Evolutionary conservation across 1,140 invertebrate species (phyloP).

Genomic region (Pseudomyrmex flavicornis): DNA sequence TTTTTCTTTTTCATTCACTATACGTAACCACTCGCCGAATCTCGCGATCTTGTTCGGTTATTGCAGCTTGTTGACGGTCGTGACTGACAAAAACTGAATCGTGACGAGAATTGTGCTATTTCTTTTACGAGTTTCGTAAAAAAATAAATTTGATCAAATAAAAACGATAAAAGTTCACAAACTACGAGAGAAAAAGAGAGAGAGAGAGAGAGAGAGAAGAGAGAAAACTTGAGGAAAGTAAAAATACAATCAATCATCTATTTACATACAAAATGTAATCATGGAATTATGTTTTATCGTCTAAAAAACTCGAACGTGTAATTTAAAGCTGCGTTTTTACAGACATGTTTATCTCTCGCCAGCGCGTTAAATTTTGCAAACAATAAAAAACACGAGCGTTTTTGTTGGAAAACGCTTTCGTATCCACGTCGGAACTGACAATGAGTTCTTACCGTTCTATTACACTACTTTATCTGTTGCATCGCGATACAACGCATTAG

Average conservation of each 20-base stretch:
- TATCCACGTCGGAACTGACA: background rate
- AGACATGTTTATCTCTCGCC: background rate
- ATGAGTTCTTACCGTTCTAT: constrained; percentile 12
- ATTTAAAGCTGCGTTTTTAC: background rate
- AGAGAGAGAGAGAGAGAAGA: too few species aligned
- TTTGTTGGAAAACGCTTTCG: background rate
- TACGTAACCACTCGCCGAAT: constrained; percentile 7
- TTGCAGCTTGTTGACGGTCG: constrained; percentile 16
- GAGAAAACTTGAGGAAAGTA: background rate
- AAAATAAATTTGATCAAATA: too few species aligned
- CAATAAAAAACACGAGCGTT: constrained; percentile 27
- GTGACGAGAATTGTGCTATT: background rate
- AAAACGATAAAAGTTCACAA: too few species aligned
- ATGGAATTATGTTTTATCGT: background rate
- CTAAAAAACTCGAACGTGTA: background rate
- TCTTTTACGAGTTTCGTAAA: background rate
- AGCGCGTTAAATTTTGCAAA: constrained; percentile 29
- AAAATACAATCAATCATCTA: background rate
- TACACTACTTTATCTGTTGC: constrained; percentile 63
- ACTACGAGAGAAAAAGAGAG: too few species aligned
- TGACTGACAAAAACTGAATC: background rate
- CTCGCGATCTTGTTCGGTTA: background rate
- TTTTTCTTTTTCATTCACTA: constrained; percentile 28
- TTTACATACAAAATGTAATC: background rate
- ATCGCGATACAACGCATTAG: constrained; percentile 59